Percentiles rank a stretch among this genome's conserved stretches.
Evolutionary conservation across 1,140 invertebrate species (phyloP).

Genomic region (Charaxes varanes): DNA sequence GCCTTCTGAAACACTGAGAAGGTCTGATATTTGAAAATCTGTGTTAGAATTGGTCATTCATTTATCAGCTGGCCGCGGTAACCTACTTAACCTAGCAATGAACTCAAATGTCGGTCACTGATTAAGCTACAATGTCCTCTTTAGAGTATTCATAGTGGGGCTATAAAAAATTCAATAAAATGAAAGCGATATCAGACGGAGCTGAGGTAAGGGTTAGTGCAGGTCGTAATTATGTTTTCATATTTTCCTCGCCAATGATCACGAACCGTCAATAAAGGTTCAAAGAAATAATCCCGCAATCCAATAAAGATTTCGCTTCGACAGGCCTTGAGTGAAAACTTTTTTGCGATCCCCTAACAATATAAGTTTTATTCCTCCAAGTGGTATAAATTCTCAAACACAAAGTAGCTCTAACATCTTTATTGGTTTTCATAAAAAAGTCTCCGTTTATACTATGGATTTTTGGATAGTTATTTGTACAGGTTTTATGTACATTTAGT

Average conservation of each 20-base stretch:
- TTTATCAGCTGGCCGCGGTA: too few species aligned
- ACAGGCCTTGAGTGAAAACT: constrained; percentile 68
- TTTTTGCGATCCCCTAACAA: constrained; percentile 64
- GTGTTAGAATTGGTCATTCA: too few species aligned
- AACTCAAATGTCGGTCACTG: too few species aligned
- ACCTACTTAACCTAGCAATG: too few species aligned
- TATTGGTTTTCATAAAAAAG: constrained; percentile 72
- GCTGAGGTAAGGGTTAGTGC: constrained; percentile 22
- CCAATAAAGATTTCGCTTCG: constrained; percentile 66
- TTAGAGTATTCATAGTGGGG: too few species aligned
- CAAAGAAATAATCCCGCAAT: constrained; percentile 62
- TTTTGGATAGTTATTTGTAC: constrained; percentile 29
- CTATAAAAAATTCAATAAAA: constrained; percentile 16
- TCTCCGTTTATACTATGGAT: constrained; percentile 54
- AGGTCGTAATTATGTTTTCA: constrained; percentile 40
- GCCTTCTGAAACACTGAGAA: too few species aligned
- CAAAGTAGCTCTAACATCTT: constrained; percentile 70
- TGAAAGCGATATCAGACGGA: constrained; percentile 15
- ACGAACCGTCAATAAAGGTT: constrained; percentile 30
- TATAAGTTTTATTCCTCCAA: constrained; percentile 70
- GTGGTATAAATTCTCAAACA: constrained; percentile 69
- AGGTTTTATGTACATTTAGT: constrained; percentile 32
- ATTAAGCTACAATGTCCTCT: too few species aligned
- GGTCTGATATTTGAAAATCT: too few species aligned
- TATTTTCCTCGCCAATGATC: constrained; percentile 39